phyloP scores from a whole-genome alignment of 2,888 invertebrate genomes.

The Drosophila tanythrix region DNA sequence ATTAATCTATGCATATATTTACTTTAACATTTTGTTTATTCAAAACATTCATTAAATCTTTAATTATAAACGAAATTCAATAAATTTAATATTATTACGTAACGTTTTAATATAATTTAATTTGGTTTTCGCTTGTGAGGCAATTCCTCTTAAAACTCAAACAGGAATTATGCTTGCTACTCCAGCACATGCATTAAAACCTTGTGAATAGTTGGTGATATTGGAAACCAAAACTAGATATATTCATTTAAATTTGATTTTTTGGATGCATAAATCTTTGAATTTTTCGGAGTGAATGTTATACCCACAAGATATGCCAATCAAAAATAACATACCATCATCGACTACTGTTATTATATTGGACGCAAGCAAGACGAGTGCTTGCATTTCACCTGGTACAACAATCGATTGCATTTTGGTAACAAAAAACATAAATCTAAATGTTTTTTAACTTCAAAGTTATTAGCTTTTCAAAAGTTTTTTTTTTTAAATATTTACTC shows the following conservation, averaged over 20 bases:
- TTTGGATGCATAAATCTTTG: neutral
- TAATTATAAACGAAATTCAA: neutral
- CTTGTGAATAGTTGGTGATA: no score
- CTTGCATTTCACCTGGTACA: neutral
- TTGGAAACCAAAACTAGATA: neutral
- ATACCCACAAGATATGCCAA: neutral
- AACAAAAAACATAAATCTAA: neutral
- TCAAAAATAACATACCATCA: neutral
- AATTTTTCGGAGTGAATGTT: no score
- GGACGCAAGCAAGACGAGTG: neutral
- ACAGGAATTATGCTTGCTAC: neutral
- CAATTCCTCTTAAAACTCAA: neutral
- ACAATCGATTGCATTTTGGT: neutral
- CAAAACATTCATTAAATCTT: neutral
- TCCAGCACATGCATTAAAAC: no score
- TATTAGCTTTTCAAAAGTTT: neutral
- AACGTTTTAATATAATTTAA: neutral
- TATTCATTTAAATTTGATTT: neutral
- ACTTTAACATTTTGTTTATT: neutral
- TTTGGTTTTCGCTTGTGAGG: neutral
- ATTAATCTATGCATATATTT: neutral
- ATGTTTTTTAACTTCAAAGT: no score
- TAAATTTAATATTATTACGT: neutral
- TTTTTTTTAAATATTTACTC: neutral
- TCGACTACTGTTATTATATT: neutral